Conservation (phyloP, 2,888 invertebrate species). For the Lingula anatina region DNA sequence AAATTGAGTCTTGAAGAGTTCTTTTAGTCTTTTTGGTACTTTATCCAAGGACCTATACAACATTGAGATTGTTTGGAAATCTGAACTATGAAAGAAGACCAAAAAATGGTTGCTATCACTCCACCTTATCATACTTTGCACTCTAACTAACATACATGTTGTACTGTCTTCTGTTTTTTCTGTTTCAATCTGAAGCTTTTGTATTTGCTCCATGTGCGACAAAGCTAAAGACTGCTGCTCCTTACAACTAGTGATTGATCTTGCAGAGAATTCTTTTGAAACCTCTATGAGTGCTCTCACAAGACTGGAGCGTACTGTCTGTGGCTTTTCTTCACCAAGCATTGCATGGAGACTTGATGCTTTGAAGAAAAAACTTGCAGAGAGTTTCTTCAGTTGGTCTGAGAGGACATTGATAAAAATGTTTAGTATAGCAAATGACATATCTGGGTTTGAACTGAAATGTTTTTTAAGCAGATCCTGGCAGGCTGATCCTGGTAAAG, state of each 20-base stretch:
- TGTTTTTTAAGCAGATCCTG: constrained; percentile 11
- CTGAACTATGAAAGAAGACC: constrained; percentile 20
- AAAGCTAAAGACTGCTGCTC: no score
- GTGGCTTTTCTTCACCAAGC: constrained; percentile 8
- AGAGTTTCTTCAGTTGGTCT: constrained; percentile 28
- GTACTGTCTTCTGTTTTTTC: no score
- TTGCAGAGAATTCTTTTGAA: constrained; percentile 11
- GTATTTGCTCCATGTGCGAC: no score
- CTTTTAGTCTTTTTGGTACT: constrained; percentile 13
- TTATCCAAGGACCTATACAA: constrained; percentile 14
- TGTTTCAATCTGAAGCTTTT: no score
- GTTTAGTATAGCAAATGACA: constrained; percentile 17
- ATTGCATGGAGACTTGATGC: constrained; percentile 8
- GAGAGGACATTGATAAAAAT: constrained; percentile 21
- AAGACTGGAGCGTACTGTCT: constrained; percentile 8
- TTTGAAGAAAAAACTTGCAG: constrained; percentile 20
- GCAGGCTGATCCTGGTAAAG: constrained; percentile 12
- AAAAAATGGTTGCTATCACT: constrained; percentile 24
- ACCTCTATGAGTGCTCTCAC: constrained; percentile 8
- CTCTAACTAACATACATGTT: constrained; percentile 9
- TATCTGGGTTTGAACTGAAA: constrained; percentile 6
- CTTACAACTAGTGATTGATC: constrained; percentile 12
- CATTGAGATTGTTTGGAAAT: constrained; percentile 20
- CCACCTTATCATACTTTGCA: constrained; percentile 24
- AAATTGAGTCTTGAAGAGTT: constrained; percentile 22